Evolutionary conservation across 1,140 invertebrate genomes (phyloP).

Genomic region (Triops cancriformis): DNA sequence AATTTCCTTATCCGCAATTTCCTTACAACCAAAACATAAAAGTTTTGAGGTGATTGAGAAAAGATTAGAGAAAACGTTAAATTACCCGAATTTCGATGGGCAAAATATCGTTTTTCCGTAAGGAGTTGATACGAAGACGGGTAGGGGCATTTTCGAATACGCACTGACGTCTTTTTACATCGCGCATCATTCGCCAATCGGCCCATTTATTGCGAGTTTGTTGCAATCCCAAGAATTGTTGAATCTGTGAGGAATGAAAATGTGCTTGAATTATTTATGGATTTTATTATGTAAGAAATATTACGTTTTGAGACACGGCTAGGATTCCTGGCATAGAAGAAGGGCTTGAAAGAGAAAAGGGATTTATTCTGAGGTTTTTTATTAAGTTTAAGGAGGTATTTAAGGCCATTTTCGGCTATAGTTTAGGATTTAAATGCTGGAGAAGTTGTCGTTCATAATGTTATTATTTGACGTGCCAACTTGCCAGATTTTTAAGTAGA

Average conservation of each 20-base stretch:
- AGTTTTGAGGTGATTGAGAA: neutral
- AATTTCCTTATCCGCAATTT: conserved; percentile 61
- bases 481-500: too few species aligned
- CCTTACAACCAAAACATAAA: conserved; percentile 38
- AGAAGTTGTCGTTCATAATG: too few species aligned
- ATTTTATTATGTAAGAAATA: neutral
- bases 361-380: neutral
- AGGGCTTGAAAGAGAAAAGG: neutral
- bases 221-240: conserved; percentile 1
- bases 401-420: neutral
- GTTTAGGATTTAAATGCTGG: neutral
- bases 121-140: conserved; percentile 60
- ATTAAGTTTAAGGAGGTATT: neutral
- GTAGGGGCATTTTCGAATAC: conserved; percentile 59
- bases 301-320: neutral
- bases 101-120: conserved; percentile 71
- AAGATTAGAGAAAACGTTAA: conserved; percentile 14
- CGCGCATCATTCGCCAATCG: conserved; percentile 67
- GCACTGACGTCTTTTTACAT: conserved; percentile 65
- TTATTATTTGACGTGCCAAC: too few species aligned
- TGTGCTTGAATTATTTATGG: neutral
- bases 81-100: conserved; percentile 57
- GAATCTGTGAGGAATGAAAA: neutral
- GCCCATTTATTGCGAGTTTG: conserved; percentile 45
- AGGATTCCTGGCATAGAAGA: neutral